Conservation (phyloP, 2,888 invertebrate species). For the Zaprionus bogoriensis region DNA sequence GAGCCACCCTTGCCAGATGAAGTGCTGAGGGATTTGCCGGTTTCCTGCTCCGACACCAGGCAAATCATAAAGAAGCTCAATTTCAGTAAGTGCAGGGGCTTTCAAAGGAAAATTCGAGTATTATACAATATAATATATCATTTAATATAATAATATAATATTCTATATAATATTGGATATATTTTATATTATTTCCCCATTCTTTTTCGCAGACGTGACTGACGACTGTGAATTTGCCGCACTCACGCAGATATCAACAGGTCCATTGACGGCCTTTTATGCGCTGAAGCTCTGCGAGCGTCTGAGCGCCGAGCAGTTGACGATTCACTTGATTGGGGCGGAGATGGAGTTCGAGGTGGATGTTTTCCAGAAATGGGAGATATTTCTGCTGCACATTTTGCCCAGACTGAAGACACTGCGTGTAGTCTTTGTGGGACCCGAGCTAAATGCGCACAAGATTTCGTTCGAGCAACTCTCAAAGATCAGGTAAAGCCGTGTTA, state of each 20-base stretch:
- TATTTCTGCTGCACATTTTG: constrained; percentile 87
- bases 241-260: constrained; percentile 86
- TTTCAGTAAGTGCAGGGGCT: constrained; percentile 56
- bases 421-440: constrained; percentile 87
- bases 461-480: constrained; percentile 85
- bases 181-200: too few species aligned
- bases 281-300: constrained; percentile 83
- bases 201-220: constrained; percentile 67
- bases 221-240: constrained; percentile 86
- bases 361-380: constrained; percentile 88
- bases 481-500: constrained; percentile 84
- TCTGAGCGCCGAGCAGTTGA: constrained; percentile 63
- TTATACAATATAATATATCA: too few species aligned
- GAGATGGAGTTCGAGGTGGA: constrained; percentile 89
- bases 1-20: constrained; percentile 85
- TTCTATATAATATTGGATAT: too few species aligned
- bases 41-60: constrained; percentile 69
- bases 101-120: too few species aligned
- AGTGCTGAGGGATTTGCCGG: constrained; percentile 76
- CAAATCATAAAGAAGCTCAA: constrained; percentile 72
- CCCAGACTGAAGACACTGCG: constrained; percentile 85
- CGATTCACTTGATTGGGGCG: constrained; percentile 84
- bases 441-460: constrained; percentile 85
- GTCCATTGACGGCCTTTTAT: constrained; percentile 86
- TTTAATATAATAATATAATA: too few species aligned